phyloP scores from a whole-genome alignment of 2,888 invertebrate genomes.

The Oscheius sp. region DNA sequence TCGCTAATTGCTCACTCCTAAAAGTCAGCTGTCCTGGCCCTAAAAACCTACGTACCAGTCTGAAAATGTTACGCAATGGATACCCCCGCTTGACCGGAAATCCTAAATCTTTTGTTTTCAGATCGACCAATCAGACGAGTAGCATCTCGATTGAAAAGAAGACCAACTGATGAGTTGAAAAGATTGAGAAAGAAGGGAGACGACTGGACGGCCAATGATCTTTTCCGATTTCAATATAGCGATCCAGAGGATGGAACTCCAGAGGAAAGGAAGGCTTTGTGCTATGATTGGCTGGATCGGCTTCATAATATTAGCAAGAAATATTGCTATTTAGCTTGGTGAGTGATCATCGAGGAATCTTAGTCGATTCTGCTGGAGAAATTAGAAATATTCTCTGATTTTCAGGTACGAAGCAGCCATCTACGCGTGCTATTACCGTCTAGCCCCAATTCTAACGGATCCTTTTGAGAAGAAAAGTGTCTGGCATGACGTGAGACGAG shows the following conservation, averaged over 20 bases:
- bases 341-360: conserved; percentile 8
- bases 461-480: conserved; percentile 43
- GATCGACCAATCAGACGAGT: conserved; percentile 54
- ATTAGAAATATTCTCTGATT: neutral
- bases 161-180: conserved; percentile 56
- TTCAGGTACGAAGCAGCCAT: conserved; percentile 59
- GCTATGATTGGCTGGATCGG: conserved; percentile 55
- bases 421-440: conserved; percentile 60
- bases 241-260: conserved; percentile 59
- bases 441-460: conserved; percentile 51
- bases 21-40: too few relatives aligned
- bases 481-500: conserved; percentile 56
- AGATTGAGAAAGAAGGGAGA: conserved; percentile 52
- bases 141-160: conserved; percentile 48
- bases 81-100: too few relatives aligned
- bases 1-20: too few relatives aligned
- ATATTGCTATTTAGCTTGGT: conserved; percentile 61
- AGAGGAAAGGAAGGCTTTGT: conserved; percentile 51
- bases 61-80: too few relatives aligned
- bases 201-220: conserved; percentile 34
- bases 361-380: neutral
- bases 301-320: conserved; percentile 55
- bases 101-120: conserved; percentile 30
- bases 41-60: too few relatives aligned
- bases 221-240: conserved; percentile 50